Conservation (phyloP, 2,113 vertebrate genomes). For the Henicopernis longicauda region DNA sequence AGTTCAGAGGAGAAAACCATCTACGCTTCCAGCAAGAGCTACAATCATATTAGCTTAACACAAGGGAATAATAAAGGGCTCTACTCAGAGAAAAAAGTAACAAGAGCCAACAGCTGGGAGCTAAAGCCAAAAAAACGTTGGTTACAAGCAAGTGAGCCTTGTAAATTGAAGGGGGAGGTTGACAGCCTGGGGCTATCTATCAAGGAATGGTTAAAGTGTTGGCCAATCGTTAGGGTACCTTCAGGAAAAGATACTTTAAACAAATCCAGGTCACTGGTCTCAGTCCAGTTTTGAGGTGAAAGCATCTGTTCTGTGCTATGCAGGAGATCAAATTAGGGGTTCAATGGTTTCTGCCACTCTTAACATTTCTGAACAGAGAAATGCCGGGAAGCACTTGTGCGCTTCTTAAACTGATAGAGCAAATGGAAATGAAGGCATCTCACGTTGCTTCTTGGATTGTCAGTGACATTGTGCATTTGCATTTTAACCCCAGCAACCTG, state of each 20-base stretch:
- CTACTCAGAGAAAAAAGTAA: neutral
- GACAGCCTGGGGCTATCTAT: neutral
- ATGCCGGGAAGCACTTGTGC: neutral
- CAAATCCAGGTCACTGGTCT: neutral
- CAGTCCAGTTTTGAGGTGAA: neutral
- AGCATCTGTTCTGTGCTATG: neutral
- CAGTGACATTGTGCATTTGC: neutral
- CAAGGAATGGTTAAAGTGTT: neutral
- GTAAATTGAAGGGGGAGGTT: conserved; percentile 6
- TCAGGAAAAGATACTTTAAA: conserved; percentile 9
- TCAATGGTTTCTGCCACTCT: neutral
- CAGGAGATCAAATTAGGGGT: neutral
- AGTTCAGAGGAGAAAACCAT: neutral
- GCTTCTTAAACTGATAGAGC: neutral
- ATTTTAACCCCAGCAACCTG: neutral
- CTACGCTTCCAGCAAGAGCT: neutral
- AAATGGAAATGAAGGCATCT: neutral
- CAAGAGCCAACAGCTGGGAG: neutral
- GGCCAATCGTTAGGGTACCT: neutral
- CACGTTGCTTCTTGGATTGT: neutral
- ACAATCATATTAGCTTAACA: neutral
- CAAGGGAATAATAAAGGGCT: conserved; percentile 8
- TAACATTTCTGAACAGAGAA: neutral
- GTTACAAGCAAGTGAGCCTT: conserved; percentile 22
- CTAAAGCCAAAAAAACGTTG: neutral